Evolutionary conservation across 2,797 vertebrate genomes (phyloP).

Genomic region (Sebastes variabilis): DNA sequence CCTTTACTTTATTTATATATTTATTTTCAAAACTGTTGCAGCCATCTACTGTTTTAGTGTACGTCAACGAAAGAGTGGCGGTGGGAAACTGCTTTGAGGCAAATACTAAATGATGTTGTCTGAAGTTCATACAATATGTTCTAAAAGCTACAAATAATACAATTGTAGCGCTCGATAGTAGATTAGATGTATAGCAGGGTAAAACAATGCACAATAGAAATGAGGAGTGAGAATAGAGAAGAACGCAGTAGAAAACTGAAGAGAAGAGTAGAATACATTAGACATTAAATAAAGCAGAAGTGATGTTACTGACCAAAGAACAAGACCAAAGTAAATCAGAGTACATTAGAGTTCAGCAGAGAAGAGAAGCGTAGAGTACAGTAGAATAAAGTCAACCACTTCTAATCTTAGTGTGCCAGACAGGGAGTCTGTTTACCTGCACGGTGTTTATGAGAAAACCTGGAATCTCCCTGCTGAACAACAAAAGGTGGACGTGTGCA

Average conservation of each 20-base stretch:
- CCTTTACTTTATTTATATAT: not conserved
- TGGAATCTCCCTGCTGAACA: conserved; percentile 71
- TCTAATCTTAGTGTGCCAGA: conserved; percentile 59
- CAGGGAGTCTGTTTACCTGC: conserved; percentile 75
- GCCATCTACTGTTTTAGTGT: not conserved
- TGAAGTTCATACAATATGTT: not conserved
- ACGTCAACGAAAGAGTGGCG: not conserved
- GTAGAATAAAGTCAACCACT: not conserved
- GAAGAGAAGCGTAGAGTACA: not conserved
- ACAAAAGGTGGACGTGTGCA: conserved; percentile 77
- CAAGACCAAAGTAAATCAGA: not conserved
- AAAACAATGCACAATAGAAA: not conserved
- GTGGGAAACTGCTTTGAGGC: not conserved
- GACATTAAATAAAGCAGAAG: not conserved
- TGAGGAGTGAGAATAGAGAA: not conserved
- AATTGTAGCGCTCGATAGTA: not conserved
- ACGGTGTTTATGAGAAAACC: conserved; percentile 73
- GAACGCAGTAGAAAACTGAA: not conserved
- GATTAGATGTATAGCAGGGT: not conserved
- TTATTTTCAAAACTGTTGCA: not conserved
- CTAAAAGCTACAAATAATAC: not conserved
- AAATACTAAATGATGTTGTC: not conserved
- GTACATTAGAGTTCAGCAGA: conserved; percentile 2
- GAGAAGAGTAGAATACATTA: not conserved
- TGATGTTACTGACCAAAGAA: not conserved